Percentiles rank a stretch among this genome's conserved stretches.
Conservation (phyloP, 2,113 vertebrate genomes). For the western clawed frog (Xenopus tropicalis) region UCB_Xtro_10.0 CM004448.2:111832001-111832500, state of each 20-base stretch:
- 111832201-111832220: too few species aligned
- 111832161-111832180: too few species aligned
- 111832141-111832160: too few species aligned
- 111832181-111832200: too few species aligned
- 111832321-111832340: constrained; percentile 78
- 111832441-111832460: background rate
- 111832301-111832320: constrained; percentile 98
- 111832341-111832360: constrained; percentile 88
- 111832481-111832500: background rate
- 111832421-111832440: constrained; percentile 63
- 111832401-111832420: constrained; percentile 92
- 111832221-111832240: background rate
- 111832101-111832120: too few species aligned
- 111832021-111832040: too few species aligned
- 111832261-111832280: constrained; percentile 78
- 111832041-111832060: too few species aligned
- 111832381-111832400: constrained; percentile 94
- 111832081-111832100: too few species aligned
- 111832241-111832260: background rate
- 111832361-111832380: constrained; percentile 93
- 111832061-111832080: too few species aligned
- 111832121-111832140: too few species aligned
- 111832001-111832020: too few species aligned
- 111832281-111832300: constrained; percentile 89
- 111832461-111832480: background rate